Percentiles rank a stretch among this genome's conserved stretches.
These are phyloP conservation scores for Genyomyrus donnyi DNA, from an alignment of 2,113 vertebrate species.

Conservation along the genomic window DNA sequence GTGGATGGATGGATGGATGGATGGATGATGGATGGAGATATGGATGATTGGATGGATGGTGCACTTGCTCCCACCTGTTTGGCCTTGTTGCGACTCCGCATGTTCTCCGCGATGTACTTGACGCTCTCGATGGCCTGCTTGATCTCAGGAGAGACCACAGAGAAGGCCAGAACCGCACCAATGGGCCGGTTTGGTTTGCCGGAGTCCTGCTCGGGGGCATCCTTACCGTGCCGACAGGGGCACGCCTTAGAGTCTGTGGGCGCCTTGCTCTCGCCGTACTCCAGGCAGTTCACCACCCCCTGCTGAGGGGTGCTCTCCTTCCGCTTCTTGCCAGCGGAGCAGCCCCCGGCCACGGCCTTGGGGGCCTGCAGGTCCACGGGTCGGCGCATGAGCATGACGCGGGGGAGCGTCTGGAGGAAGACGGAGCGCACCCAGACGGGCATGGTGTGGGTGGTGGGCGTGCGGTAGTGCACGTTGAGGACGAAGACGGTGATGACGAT, in stretches of 20 bases:
- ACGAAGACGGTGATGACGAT: constrained; percentile 92
- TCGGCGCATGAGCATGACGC: constrained; percentile 75
- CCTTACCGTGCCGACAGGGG: constrained; percentile 39
- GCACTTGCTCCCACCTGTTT: constrained; percentile 71
- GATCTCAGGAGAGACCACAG: constrained; percentile 67
- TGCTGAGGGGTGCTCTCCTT: constrained; percentile 36
- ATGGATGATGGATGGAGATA: not conserved
- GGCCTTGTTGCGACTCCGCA: constrained; percentile 79
- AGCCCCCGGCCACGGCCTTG: not conserved
- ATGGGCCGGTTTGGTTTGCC: constrained; percentile 53
- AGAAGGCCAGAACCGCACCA: constrained; percentile 54
- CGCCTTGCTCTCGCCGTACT: constrained; percentile 47
- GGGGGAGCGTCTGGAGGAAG: constrained; percentile 74
- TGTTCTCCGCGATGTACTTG: constrained; percentile 86
- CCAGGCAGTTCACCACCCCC: constrained; percentile 53
- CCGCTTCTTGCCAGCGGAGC: constrained; percentile 40
- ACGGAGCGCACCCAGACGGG: constrained; percentile 73
- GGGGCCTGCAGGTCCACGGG: constrained; percentile 61
- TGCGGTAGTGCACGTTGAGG: constrained; percentile 86
- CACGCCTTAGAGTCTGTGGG: constrained; percentile 36
- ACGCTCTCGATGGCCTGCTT: constrained; percentile 74
- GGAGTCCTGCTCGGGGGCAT: not conserved
- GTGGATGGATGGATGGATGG: not conserved
- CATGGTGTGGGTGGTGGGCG: constrained; percentile 81
- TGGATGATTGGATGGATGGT: not conserved